Evolutionary conservation across 2,113 vertebrate genomes (phyloP).

Genomic region (Odocoileus hemionus): DNA sequence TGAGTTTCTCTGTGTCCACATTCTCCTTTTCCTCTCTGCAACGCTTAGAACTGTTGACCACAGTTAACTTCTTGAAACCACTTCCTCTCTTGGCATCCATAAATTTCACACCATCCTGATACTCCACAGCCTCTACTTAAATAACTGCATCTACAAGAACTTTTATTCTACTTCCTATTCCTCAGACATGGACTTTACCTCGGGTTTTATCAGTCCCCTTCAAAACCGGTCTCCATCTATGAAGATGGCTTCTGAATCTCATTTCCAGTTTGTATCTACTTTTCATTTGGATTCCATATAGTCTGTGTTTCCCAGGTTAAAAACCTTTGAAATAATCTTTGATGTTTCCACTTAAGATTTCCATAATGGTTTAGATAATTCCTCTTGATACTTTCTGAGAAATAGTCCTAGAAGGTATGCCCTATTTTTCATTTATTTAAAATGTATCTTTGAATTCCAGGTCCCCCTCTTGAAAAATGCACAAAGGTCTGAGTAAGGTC

Average conservation of each 20-base stretch:
- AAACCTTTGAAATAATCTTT: not conserved
- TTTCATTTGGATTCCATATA: not conserved
- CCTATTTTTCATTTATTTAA: not conserved
- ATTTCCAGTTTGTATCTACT: not conserved
- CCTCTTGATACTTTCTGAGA: not conserved
- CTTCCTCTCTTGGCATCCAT: not conserved
- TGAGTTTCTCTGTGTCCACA: not conserved
- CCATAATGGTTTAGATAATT: not conserved
- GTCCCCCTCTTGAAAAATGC: not conserved
- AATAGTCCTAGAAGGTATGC: not conserved
- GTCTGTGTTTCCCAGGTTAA: not conserved
- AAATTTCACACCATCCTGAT: not conserved
- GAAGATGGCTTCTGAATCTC: not conserved
- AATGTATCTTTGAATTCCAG: not conserved
- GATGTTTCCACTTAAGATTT: not conserved
- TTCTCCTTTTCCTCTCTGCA: not conserved
- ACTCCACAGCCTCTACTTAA: not conserved
- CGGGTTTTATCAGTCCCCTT: not conserved
- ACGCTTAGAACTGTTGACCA: not conserved
- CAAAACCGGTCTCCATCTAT: not conserved
- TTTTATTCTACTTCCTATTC: not conserved
- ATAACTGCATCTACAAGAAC: not conserved
- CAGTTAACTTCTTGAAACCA: not conserved
- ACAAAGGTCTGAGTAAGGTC: not conserved
- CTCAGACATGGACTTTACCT: not conserved